phyloP scores from a whole-genome alignment of 2,797 vertebrate genomes.

The Amniataba percoides region DNA sequence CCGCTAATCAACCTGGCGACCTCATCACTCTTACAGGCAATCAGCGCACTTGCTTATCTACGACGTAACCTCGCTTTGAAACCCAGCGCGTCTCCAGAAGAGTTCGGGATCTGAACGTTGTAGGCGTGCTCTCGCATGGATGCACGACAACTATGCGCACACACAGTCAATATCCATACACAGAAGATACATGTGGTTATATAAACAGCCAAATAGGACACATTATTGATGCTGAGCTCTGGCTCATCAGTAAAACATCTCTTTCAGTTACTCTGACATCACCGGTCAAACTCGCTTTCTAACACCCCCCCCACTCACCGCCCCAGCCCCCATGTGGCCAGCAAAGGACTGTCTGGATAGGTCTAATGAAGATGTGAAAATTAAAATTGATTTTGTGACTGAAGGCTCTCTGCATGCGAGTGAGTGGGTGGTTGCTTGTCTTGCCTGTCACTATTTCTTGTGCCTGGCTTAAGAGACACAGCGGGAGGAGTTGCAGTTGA shows the following conservation, averaged over 20 bases:
- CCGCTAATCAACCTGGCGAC: slow-evolving; percentile 47
- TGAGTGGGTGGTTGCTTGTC: slow-evolving; percentile 48
- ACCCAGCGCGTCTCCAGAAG: slow-evolving; percentile 52
- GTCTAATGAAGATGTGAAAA: slow-evolving; percentile 79
- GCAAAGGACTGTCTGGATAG: slow-evolving; percentile 33
- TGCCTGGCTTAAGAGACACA: slow-evolving; percentile 29
- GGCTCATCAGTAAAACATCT: slow-evolving; percentile 13
- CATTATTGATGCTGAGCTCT: slow-evolving; percentile 25
- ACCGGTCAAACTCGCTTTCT: slow-evolving; percentile 18
- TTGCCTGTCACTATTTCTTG: slow-evolving; percentile 40
- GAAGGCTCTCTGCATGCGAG: slow-evolving; percentile 42
- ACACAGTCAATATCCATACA: slow-evolving; percentile 8
- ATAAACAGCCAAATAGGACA: slow-evolving; percentile 33
- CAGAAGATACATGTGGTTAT: slow-evolving; percentile 26
- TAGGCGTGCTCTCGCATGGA: slow-evolving; percentile 12
- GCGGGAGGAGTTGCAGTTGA: slow-evolving; percentile 21
- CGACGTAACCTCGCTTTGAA: slow-evolving; percentile 56
- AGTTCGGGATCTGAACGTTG: slow-evolving; percentile 56
- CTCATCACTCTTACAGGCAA: slow-evolving; percentile 51
- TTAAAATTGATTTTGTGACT: slow-evolving; percentile 82
- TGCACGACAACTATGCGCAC: slow-evolving; percentile 16
- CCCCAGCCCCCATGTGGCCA: background rate
- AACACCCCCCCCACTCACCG: background rate
- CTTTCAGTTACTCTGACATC: slow-evolving; percentile 6
- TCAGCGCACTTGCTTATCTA: slow-evolving; percentile 55